Evolutionary conservation across 53 echinoderm and acorn worm species (phyloP).

Genomic region (Actinopyga echinites): DNA sequence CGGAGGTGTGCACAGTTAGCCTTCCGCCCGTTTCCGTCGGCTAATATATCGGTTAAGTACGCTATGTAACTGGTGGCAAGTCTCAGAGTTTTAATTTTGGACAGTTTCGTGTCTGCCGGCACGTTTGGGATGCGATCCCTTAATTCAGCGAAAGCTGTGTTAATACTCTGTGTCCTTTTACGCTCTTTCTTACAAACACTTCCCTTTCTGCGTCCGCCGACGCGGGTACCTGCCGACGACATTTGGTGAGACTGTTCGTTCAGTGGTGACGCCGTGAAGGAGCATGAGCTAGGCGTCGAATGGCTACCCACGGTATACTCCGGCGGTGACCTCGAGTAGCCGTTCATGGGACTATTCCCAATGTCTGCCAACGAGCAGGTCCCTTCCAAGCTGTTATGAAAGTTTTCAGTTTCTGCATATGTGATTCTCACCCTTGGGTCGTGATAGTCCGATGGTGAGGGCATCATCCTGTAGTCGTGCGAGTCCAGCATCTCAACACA

Average conservation of each 20-base stretch:
- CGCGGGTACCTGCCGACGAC: conserved; percentile 25
- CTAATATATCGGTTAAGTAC: conserved; percentile 85
- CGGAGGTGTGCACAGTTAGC: conserved; percentile 61
- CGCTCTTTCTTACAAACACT: conserved; percentile 78
- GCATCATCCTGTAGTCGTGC: conserved; percentile 31
- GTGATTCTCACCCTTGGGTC: conserved; percentile 27
- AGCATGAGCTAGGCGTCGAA: conserved; percentile 20
- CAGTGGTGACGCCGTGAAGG: background rate
- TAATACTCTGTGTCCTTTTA: conserved; percentile 93
- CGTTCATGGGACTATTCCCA: conserved; percentile 30
- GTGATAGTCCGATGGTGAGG: conserved; percentile 30
- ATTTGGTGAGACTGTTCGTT: conserved; percentile 43
- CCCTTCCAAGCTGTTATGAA: conserved; percentile 1
- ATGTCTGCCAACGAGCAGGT: conserved; percentile 19
- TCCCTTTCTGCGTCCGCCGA: conserved; percentile 61
- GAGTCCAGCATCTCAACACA: conserved; percentile 34
- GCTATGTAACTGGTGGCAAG: conserved; percentile 98
- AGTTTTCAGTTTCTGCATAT: conserved; percentile 21
- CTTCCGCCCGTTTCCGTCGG: conserved; percentile 59
- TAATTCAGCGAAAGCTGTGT: conserved; percentile 93
- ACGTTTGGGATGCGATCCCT: conserved; percentile 99
- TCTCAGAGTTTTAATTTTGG: conserved; percentile 96
- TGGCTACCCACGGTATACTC: conserved; percentile 2
- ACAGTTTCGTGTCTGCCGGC: conserved; percentile 98
- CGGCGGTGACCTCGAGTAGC: conserved; percentile 15